Evolutionary conservation across 1,140 invertebrate genomes (phyloP).

Genomic region (Lepidostoma basale): DNA sequence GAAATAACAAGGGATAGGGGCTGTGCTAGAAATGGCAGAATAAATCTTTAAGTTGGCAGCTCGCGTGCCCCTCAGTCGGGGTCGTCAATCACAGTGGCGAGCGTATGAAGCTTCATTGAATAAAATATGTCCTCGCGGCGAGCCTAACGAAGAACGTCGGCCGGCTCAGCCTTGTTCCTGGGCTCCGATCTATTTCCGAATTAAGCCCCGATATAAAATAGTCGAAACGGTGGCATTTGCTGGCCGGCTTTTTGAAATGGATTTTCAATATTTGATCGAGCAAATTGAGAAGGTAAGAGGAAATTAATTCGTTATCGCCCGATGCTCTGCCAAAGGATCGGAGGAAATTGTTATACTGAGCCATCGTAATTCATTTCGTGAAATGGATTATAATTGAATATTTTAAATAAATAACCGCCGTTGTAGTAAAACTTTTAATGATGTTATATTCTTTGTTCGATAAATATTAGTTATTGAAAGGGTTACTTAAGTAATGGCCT

Average conservation of each 20-base stretch:
- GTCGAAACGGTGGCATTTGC: background rate
- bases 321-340: background rate
- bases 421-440: no score
- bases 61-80: background rate
- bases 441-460: no score
- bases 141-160: background rate
- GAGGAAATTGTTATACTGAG: background rate
- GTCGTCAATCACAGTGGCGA: slow-evolving; percentile 17
- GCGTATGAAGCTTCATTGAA: slow-evolving; percentile 21
- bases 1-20: no score
- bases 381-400: background rate
- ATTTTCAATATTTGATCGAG: slow-evolving; percentile 10
- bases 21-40: no score
- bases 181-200: background rate
- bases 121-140: slow-evolving; percentile 19
- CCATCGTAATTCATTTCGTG: background rate
- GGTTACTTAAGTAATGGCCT: no score
- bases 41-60: no score
- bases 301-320: slow-evolving; percentile 3
- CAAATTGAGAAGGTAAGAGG: slow-evolving; percentile 13
- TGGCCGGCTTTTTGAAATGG: background rate
- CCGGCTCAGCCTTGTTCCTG: slow-evolving; percentile 6
- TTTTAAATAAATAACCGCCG: no score
- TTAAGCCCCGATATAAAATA: background rate
- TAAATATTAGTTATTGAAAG: no score